Evolutionary conservation across 2,888 invertebrate species (phyloP).

Genomic region (Gymnocheta viridis): DNA sequence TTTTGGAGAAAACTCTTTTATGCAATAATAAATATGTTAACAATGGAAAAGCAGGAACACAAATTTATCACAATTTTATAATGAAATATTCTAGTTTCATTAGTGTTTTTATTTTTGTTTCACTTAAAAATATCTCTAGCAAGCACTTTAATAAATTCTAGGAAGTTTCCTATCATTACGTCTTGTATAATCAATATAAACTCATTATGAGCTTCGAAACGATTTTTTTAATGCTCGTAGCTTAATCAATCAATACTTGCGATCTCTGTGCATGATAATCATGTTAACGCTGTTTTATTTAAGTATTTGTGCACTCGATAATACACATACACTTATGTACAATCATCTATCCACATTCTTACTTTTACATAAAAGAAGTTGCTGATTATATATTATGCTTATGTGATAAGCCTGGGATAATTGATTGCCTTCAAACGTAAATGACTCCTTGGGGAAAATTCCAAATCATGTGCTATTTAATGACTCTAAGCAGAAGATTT

Average conservation of each 20-base stretch:
- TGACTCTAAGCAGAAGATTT: slow-evolving; percentile 46
- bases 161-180: neutral
- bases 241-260: slow-evolving; percentile 37
- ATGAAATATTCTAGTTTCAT: too few species aligned
- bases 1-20: too few species aligned
- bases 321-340: neutral
- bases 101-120: slow-evolving; percentile 33
- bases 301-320: neutral
- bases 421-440: slow-evolving; percentile 67
- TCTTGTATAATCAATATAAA: slow-evolving; percentile 52
- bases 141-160: neutral
- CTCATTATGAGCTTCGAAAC: slow-evolving; percentile 46
- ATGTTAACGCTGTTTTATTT: slow-evolving; percentile 36
- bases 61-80: too few species aligned
- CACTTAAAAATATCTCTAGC: neutral
- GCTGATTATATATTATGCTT: slow-evolving; percentile 50
- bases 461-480: slow-evolving; percentile 56
- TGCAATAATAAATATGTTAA: too few species aligned
- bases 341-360: neutral
- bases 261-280: slow-evolving; percentile 48
- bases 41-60: too few species aligned
- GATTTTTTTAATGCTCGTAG: slow-evolving; percentile 41
- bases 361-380: slow-evolving; percentile 32
- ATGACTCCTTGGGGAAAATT: slow-evolving; percentile 64
- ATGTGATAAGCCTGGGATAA: slow-evolving; percentile 66